Evolutionary conservation across 2,797 vertebrate species (phyloP), one percentile per base, ranked within the genome.

Genomic region (Cuculus canorus): DNA sequence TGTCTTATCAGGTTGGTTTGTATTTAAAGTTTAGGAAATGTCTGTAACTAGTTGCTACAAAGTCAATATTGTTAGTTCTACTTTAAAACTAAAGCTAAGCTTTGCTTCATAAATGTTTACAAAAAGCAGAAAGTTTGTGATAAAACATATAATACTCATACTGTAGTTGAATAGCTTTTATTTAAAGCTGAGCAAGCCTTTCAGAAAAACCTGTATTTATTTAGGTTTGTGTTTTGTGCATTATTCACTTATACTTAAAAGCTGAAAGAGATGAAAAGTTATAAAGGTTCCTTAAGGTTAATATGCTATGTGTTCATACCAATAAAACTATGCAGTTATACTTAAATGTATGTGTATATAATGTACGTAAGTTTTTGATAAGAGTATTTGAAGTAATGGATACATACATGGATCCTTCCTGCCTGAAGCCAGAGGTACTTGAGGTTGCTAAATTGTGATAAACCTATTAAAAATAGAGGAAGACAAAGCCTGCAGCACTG

Each of bases 401-500:
- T 39, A 10, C 8, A 13, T 54, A 35, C 7, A 32, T 82, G 9
- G 60, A 43, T 47, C 75, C 25, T 27, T 83, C 28, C 39, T 76
- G 48, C 7, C n/a, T 39, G 14, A 91, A 70, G 35, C 11, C 41
- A 68, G 72, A 78, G 37, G 19, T 82, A 33, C 39, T 27, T 70
- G 35, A 52, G 32, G 11, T 25, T 82, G 21, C 68, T 64, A 75
- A 82, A 68, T 11, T 14, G 47, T 70, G 22, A 27, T 71, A 13
- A 56, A 7, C 25, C 27, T 66, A 56, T 33, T 57, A 11, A 7
- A 30, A n/a, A n/a, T n/a, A 25, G 17, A 61, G 23, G 7, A 87
- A n/a, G 39, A 64, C 6, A 68, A 52, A 53, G 33, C 81, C 37
- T 77, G 18, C 19, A 22, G 22, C 0, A 0, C 16, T 80, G 3